Evolutionary conservation across 2,113 vertebrate species (phyloP), one percentile per base, ranked within the genome.

Genomic region (Pteronura brasiliensis): DNA sequence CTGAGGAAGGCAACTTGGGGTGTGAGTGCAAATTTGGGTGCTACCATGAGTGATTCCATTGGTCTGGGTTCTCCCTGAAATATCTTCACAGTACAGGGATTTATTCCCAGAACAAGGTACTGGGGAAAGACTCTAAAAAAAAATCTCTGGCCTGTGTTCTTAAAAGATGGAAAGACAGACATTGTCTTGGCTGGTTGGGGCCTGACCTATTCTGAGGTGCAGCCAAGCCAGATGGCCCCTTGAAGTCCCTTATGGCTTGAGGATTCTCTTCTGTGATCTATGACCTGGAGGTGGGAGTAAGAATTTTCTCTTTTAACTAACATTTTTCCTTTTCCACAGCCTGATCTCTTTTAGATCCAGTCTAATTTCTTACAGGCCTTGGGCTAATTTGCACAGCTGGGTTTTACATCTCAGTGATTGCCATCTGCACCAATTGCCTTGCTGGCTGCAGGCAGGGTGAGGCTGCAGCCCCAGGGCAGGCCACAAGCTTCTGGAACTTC

Each of bases 361-460:
- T 97, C 97, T 98, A 97, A 98, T 98, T 98, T 98, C 96, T 98
- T 97, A 95, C 96, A 98, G 96, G 90, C 96, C 93, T 97, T 84
- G 25, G 90, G 76, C 88, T 97, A 97, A 97, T 97, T 98, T 98
- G 57, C 79, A 97, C 98, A 97, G 97, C 95, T 98, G 96, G 95
- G 85, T 97, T 97, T 98, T 97, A 94, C 96, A 98, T 97, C 96
- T 98, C 95, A 88, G 85, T 39, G 71, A 94, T 94, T 97, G 96
- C 97, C 88, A 95, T 97, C 90, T 96, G 84, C 14, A 92, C 93
- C 93, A 92, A 92, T 97, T 95, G 83, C 80, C 87, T 97, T 95
- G 84, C 55, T 97, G 94, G 93, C 96, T 96, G 36, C 14, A 85
- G 93, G 81, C 91, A 94, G 84, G 93, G 93, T 97, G 88, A 97